These are phyloP conservation scores for Cepaea nemoralis DNA, from an alignment of 1,140 invertebrate genomes.

Conservation along the genomic window DNA sequence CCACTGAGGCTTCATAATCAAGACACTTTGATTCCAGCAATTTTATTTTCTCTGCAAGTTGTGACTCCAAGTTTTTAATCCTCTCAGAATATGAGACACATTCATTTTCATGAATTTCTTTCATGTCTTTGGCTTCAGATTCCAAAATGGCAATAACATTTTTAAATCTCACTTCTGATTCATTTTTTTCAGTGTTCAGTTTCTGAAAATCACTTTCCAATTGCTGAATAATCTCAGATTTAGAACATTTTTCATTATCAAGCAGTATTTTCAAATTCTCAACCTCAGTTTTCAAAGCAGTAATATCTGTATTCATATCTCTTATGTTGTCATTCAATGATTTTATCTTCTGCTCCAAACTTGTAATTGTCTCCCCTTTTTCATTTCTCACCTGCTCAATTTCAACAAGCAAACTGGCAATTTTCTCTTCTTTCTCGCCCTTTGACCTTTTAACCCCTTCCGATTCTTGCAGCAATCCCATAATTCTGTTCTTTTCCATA, in stretches of 20 bases:
- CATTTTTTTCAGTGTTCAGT: neutral
- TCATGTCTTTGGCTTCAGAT: slow-evolving; percentile 5
- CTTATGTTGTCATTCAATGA: neutral
- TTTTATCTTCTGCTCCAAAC: neutral
- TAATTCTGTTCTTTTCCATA: slow-evolving; percentile 13
- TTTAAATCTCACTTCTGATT: neutral
- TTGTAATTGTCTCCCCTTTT: neutral
- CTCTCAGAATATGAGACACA: neutral
- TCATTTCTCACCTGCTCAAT: neutral
- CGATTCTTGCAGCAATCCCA: slow-evolving; percentile 23
- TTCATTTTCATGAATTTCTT: neutral
- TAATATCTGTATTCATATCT: neutral
- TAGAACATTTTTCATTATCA: neutral
- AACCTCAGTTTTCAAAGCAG: neutral
- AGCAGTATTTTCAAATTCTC: neutral
- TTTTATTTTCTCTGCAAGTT: neutral
- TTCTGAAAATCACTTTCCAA: slow-evolving; percentile 7
- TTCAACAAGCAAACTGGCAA: neutral
- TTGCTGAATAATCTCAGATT: neutral
- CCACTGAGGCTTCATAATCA: slow-evolving; percentile 19
- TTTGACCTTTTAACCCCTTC: slow-evolving; percentile 17
- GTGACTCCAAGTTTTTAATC: slow-evolving; percentile 7
- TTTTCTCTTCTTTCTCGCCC: slow-evolving; percentile 21
- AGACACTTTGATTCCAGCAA: neutral
- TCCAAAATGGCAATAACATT: slow-evolving; percentile 4